Conservation (phyloP, 2,888 invertebrate species). For the Lathronympha strigana region DNA sequence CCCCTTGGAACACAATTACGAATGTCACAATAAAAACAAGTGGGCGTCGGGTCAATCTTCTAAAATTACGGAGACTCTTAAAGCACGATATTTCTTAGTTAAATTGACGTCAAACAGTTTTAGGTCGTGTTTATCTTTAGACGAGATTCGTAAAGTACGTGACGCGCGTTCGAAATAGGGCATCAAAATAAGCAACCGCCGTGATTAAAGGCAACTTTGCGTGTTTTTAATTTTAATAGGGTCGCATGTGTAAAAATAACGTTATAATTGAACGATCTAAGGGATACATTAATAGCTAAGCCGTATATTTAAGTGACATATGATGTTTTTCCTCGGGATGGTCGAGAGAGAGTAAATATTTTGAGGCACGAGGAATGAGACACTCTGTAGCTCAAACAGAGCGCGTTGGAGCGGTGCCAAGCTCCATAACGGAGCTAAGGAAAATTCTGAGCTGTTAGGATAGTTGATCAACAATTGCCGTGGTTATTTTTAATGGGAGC, state of each 20-base stretch:
- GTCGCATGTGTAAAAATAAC: constrained; percentile 38
- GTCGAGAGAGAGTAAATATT: constrained; percentile 32
- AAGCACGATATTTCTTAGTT: constrained; percentile 34
- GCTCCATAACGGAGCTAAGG: constrained; percentile 29
- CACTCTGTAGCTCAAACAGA: constrained; percentile 35
- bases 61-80: constrained; percentile 12
- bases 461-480: constrained; percentile 34
- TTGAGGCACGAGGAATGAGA: constrained; percentile 21
- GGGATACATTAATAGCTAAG: not conserved
- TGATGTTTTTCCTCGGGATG: not conserved
- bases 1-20: constrained; percentile 24
- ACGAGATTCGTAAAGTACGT: constrained; percentile 29
- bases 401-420: constrained; percentile 34
- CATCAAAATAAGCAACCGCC: constrained; percentile 30
- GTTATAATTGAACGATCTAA: constrained; percentile 23
- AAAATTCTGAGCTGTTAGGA: constrained; percentile 23
- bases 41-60: constrained; percentile 26
- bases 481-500: constrained; percentile 29
- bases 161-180: constrained; percentile 35
- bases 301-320: constrained; percentile 3
- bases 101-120: constrained; percentile 31
- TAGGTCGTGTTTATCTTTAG: constrained; percentile 39
- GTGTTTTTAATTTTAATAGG: constrained; percentile 27
- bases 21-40: constrained; percentile 12
- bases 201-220: constrained; percentile 34